These are phyloP conservation scores for Gymnoscopelus microlampas DNA, from an alignment of 2,797 vertebrate species.

Conservation along the genomic window DNA sequence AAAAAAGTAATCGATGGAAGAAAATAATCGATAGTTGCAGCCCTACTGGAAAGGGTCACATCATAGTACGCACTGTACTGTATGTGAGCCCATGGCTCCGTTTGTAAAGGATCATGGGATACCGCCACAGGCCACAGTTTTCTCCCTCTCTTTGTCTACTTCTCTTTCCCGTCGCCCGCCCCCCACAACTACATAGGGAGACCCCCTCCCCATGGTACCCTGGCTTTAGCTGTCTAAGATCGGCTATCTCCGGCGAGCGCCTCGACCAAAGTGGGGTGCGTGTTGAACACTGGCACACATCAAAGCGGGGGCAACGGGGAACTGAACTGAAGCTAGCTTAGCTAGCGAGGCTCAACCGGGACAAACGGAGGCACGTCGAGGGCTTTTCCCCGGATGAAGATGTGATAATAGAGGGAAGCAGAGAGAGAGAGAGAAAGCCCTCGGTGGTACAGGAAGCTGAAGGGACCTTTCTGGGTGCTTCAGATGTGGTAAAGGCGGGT, in stretches of 20 bases:
- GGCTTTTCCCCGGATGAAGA: conserved; percentile 53
- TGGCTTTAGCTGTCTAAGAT: conserved; percentile 42
- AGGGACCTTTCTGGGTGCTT: conserved; percentile 71
- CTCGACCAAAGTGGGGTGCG: conserved; percentile 64
- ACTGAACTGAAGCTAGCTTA: conserved; percentile 20
- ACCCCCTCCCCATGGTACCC: conserved; percentile 15
- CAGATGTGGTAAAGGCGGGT: conserved; percentile 80
- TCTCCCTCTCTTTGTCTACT: background rate
- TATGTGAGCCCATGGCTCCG: conserved; percentile 4
- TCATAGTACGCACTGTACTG: too few relatives aligned
- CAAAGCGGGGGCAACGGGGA: conserved; percentile 63
- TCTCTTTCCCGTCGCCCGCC: background rate
- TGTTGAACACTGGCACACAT: conserved; percentile 76
- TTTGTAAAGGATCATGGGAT: conserved; percentile 28
- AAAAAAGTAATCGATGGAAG: too few relatives aligned
- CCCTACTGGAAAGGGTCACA: too few relatives aligned
- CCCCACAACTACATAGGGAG: conserved; percentile 14
- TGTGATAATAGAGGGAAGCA: conserved; percentile 43
- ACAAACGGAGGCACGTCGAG: conserved; percentile 28
- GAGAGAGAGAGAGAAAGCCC: conserved; percentile 41
- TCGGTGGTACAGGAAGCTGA: conserved; percentile 63
- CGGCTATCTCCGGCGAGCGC: conserved; percentile 56
- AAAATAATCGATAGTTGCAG: too few relatives aligned
- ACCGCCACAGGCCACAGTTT: conserved; percentile 32
- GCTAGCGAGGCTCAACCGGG: conserved; percentile 40